phyloP scores from a whole-genome alignment of 2,113 vertebrate genomes.

The Carlito syrichta region DNA sequence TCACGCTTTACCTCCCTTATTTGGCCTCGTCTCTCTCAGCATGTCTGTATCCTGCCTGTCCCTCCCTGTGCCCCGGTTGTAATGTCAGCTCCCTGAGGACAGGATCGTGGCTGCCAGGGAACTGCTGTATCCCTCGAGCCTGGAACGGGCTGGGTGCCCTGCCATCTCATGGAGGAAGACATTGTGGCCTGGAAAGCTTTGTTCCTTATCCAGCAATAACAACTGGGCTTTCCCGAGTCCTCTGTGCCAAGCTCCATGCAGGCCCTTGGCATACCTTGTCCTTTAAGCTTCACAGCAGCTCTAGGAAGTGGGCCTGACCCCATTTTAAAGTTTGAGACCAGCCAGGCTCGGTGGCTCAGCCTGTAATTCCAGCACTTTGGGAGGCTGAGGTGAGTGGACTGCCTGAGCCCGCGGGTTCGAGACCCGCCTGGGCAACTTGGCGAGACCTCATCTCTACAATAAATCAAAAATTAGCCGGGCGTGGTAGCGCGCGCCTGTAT shows the following conservation, averaged over 20 bases:
- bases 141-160: background rate
- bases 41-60: background rate
- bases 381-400: too few species aligned
- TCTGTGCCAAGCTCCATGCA: accelerated
- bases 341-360: too few species aligned
- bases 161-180: background rate
- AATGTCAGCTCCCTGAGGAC: background rate
- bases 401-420: too few species aligned
- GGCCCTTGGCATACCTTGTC: background rate
- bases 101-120: background rate
- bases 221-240: background rate
- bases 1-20: background rate
- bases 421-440: too few species aligned
- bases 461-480: too few species aligned
- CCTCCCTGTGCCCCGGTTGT: background rate
- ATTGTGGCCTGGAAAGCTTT: background rate
- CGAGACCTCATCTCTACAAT: too few species aligned
- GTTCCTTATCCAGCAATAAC: background rate
- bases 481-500: too few species aligned
- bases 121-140: background rate
- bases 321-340: background rate
- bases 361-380: too few species aligned
- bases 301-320: accelerated
- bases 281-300: background rate
- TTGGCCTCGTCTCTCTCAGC: background rate